phyloP scores from a whole-genome alignment of 2,113 vertebrate genomes.

The Spermophilus dauricus region DNA sequence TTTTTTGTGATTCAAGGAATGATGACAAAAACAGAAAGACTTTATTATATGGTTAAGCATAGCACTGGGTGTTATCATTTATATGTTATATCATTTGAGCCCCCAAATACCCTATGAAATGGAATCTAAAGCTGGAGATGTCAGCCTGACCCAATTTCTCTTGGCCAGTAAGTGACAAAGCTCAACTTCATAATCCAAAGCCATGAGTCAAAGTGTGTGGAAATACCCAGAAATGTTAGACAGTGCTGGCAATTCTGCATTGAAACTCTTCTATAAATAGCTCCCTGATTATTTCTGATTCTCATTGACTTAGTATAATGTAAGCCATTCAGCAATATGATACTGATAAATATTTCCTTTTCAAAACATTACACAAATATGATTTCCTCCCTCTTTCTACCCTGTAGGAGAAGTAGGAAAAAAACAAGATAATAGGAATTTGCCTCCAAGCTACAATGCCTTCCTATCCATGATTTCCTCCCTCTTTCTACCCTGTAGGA shows the following conservation, averaged over 20 bases:
- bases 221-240: constrained; percentile 66
- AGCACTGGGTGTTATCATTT: background rate
- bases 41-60: background rate
- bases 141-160: constrained; percentile 35
- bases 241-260: constrained; percentile 16
- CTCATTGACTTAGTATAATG: constrained; percentile 65
- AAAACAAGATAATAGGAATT: constrained; percentile 77
- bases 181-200: background rate
- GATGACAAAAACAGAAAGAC: constrained; percentile 22
- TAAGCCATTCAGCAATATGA: constrained; percentile 76
- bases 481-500: constrained; percentile 49
- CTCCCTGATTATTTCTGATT: constrained; percentile 67
- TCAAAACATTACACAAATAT: constrained; percentile 80
- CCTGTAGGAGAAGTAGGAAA: constrained; percentile 67
- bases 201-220: constrained; percentile 49
- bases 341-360: constrained; percentile 82
- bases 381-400: constrained; percentile 74
- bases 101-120: background rate
- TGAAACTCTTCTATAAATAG: constrained; percentile 72
- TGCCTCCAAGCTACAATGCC: constrained; percentile 67
- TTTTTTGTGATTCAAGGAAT: constrained; percentile 4
- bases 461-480: constrained; percentile 78
- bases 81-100: background rate
- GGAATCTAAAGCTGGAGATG: background rate
- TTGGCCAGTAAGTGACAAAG: background rate